A percentile compares a stretch with the other conserved stretches of the same genome.
phyloP scores from a whole-genome alignment of 37 sponge, comb jelly and placozoan species.

The Chondrosia reniformis region DNA sequence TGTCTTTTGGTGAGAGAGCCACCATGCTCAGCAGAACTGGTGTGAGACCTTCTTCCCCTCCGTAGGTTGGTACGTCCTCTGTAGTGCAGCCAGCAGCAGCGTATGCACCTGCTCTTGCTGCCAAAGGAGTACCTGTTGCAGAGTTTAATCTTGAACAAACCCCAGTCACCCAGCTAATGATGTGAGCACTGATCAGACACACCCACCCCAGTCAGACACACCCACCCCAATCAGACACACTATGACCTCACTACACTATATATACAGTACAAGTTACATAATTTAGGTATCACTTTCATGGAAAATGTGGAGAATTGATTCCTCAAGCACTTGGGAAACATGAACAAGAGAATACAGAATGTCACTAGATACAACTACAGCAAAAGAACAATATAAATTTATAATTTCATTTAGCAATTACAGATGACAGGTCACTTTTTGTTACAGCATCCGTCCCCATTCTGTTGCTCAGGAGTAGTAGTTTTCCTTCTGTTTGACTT shows the following conservation, averaged over 20 bases:
- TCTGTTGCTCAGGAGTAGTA: background rate
- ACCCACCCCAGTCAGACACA: background rate
- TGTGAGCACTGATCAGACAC: constrained; percentile 8
- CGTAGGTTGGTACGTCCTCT: constrained; percentile 87
- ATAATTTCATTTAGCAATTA: background rate
- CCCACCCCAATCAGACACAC: background rate
- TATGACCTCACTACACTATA: background rate
- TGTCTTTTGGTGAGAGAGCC: constrained; percentile 65
- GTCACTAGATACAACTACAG: background rate
- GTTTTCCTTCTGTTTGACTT: background rate
- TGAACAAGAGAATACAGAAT: constrained; percentile 11
- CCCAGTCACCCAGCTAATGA: constrained; percentile 58
- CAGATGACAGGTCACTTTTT: constrained; percentile 1
- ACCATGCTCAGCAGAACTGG: background rate
- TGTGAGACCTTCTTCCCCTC: background rate
- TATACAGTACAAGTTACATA: background rate
- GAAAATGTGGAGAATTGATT: constrained; percentile 83
- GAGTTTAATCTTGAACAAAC: constrained; percentile 91
- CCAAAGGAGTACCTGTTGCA: constrained; percentile 85
- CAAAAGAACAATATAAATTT: background rate
- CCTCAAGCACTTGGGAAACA: constrained; percentile 74
- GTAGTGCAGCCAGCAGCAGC: constrained; percentile 93
- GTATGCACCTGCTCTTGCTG: constrained; percentile 80
- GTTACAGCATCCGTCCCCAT: background rate
- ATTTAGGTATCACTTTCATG: constrained; percentile 84